Percentiles rank a stretch among this genome's conserved stretches.
These are phyloP conservation scores for Stichopus horrens DNA, from an alignment of 53 echinoderm and acorn worm species.

Conservation along the genomic window DNA sequence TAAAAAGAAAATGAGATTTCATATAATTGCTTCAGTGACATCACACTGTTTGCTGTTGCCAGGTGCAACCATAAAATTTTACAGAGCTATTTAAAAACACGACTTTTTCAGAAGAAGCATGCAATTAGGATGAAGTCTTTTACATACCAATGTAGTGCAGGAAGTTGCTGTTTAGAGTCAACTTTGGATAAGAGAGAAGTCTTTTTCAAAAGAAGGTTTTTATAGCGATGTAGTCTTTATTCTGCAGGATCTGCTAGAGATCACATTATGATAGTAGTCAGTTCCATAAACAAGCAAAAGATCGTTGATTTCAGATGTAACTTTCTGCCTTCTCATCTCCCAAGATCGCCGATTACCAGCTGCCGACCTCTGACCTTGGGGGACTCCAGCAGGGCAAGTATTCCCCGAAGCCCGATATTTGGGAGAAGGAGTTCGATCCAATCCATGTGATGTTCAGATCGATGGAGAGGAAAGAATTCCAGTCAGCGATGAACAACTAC, in stretches of 20 bases:
- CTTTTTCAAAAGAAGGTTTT: too few relatives aligned
- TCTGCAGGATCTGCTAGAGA: neutral
- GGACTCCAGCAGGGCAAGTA: slow-evolving; percentile 90
- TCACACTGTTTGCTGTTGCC: too few relatives aligned
- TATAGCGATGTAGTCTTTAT: too few relatives aligned
- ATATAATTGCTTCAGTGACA: too few relatives aligned
- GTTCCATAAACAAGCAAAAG: neutral
- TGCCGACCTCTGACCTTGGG: slow-evolving; percentile 74
- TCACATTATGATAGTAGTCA: neutral
- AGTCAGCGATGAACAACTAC: slow-evolving; percentile 80
- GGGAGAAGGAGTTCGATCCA: slow-evolving; percentile 89
- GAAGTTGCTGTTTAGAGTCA: too few relatives aligned
- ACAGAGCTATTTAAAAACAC: too few relatives aligned
- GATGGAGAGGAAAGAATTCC: slow-evolving; percentile 93
- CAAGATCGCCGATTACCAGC: slow-evolving; percentile 81
- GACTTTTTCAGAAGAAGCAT: too few relatives aligned
- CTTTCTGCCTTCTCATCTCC: neutral
- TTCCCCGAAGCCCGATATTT: slow-evolving; percentile 76
- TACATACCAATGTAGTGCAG: too few relatives aligned
- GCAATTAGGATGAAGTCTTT: too few relatives aligned
- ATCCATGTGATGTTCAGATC: slow-evolving; percentile 77
- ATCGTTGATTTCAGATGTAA: neutral
- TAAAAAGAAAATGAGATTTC: too few relatives aligned
- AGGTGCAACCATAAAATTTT: too few relatives aligned
- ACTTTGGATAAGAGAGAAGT: too few relatives aligned